Conservation (phyloP, 2,888 invertebrate species). For the Eumacrocentrus americanus region DNA sequence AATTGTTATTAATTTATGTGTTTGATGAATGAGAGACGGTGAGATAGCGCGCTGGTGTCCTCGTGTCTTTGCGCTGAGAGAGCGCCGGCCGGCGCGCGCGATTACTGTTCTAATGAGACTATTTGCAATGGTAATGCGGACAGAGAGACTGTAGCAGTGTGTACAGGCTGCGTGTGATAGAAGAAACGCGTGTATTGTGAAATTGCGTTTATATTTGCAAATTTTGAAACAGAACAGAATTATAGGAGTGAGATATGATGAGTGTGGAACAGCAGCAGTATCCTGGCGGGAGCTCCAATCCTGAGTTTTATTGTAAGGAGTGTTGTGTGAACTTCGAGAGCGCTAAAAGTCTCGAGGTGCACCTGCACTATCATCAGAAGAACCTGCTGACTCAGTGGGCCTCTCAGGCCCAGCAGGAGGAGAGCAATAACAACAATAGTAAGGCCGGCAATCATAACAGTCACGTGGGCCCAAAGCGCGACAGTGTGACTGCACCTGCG, state of each 20-base stretch:
- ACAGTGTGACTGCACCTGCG: conserved; percentile 68
- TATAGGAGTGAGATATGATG: conserved; percentile 57
- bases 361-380: conserved; percentile 80
- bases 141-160: background rate
- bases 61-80: background rate
- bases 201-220: background rate
- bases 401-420: conserved; percentile 66
- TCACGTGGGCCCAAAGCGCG: conserved; percentile 66
- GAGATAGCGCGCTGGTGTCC: conserved; percentile 7
- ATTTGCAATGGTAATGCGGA: background rate
- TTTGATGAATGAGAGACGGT: conserved; percentile 12
- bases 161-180: background rate
- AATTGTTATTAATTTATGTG: conserved; percentile 12
- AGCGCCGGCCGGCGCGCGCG: conserved; percentile 11
- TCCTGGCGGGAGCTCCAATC: conserved; percentile 51
- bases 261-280: conserved; percentile 61
- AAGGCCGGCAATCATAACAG: conserved; percentile 56
- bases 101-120: background rate
- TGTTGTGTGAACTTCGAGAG: conserved; percentile 79
- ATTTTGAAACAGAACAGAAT: conserved; percentile 41
- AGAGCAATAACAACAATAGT: conserved; percentile 71
- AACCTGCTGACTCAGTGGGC: conserved; percentile 78
- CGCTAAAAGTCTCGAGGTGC: conserved; percentile 78
- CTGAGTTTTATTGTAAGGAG: conserved; percentile 75
- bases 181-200: background rate